A percentile compares a stretch with the other conserved stretches of the same genome.
Evolutionary conservation across 2,888 invertebrate genomes (phyloP).

Genomic region (Phytoseiulus persimilis): DNA sequence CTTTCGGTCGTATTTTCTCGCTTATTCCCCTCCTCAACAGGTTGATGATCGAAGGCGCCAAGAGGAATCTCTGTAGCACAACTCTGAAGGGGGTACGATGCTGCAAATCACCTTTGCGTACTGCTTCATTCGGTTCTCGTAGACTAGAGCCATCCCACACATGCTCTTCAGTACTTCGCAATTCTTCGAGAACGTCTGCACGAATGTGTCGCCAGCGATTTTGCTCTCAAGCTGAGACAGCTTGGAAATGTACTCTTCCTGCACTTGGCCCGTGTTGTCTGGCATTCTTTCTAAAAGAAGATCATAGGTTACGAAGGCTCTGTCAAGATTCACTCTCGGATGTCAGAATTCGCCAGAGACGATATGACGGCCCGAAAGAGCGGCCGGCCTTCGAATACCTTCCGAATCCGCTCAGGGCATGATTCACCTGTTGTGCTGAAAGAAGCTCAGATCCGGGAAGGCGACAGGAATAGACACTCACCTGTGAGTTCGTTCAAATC

Average conservation of each 20-base stretch:
- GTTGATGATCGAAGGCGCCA: too few species aligned
- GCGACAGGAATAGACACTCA: too few species aligned
- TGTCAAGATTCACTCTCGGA: too few species aligned
- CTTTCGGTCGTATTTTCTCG: background rate
- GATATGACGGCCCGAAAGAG: too few species aligned
- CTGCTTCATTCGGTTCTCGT: slow-evolving; percentile 33
- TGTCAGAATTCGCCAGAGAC: too few species aligned
- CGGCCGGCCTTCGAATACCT: too few species aligned
- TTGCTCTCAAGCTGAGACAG: slow-evolving; percentile 19
- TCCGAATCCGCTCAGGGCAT: too few species aligned
- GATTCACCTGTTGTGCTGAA: too few species aligned
- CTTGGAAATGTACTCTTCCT: slow-evolving; percentile 22
- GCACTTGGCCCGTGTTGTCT: slow-evolving; percentile 32
- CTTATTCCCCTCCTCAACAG: too few species aligned
- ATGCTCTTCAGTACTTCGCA: slow-evolving; percentile 33
- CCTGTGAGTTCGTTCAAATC: too few species aligned
- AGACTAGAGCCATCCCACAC: slow-evolving; percentile 19
- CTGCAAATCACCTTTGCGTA: background rate
- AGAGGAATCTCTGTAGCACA: background rate
- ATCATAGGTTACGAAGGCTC: too few species aligned
- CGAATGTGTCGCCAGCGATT: slow-evolving; percentile 29
- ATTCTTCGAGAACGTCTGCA: slow-evolving; percentile 15
- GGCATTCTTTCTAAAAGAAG: background rate
- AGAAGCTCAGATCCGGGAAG: too few species aligned
- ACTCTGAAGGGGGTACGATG: background rate